Percentiles rank a stretch among this genome's conserved stretches.
Conservation (phyloP, 2,113 vertebrate genomes). For the Onychorhynchus coronatus region DNA sequence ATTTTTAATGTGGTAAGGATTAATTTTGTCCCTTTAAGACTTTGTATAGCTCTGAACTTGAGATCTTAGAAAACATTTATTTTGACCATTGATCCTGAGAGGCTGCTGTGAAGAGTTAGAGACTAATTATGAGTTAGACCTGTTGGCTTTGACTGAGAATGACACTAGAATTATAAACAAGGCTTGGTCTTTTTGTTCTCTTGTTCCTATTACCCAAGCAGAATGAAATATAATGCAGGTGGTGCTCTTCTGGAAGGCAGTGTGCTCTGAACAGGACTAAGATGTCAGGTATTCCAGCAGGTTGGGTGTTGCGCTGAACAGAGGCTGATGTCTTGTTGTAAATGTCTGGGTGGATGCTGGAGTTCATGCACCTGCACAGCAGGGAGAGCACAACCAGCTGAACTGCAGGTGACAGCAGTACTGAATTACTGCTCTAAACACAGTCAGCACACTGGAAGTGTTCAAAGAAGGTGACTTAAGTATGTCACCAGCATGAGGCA, state of each 20-base stretch:
- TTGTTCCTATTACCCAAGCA: background rate
- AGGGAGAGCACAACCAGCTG: background rate
- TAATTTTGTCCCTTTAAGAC: background rate
- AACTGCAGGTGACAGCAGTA: background rate
- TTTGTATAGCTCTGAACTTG: background rate
- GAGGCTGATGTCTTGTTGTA: background rate
- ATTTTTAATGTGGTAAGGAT: background rate
- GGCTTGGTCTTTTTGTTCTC: background rate
- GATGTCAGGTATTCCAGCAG: background rate
- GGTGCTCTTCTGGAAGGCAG: background rate
- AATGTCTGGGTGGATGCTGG: background rate
- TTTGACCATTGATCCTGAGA: background rate
- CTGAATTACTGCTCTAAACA: background rate
- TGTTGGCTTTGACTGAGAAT: background rate
- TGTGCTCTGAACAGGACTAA: background rate
- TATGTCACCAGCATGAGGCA: background rate
- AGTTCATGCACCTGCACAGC: background rate
- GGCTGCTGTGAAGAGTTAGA: background rate
- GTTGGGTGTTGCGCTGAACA: background rate
- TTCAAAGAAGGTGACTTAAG: background rate
- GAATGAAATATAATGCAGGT: background rate
- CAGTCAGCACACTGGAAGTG: background rate
- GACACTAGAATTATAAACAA: background rate
- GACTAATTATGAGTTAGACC: background rate
- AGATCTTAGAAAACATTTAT: background rate